Percentiles rank a stretch among this genome's conserved stretches.
Conservation (phyloP, 2,797 vertebrate genomes). For the Myotis myotis region DNA sequence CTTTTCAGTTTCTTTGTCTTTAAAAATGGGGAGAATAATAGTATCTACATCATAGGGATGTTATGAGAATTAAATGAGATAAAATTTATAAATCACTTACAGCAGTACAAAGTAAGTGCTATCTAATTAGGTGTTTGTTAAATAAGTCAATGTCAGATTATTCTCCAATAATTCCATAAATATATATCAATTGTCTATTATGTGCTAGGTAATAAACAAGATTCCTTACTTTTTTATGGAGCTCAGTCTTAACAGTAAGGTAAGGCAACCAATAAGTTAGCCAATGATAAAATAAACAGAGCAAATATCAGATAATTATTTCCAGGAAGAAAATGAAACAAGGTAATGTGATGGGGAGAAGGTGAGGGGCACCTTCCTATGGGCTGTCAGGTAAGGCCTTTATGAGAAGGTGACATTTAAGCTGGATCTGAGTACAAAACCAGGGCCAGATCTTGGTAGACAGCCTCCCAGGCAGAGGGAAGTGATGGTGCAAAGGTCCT, state of each 20-base stretch:
- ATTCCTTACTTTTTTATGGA: neutral
- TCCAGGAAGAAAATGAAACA: neutral
- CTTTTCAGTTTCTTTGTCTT: slow-evolving; percentile 26
- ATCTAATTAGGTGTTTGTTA: neutral
- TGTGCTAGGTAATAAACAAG: neutral
- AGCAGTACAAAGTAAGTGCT: neutral
- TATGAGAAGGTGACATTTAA: neutral
- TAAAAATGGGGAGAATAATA: slow-evolving; percentile 6
- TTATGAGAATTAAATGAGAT: slow-evolving; percentile 35
- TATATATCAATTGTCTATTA: neutral
- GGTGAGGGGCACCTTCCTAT: neutral
- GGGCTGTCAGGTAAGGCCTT: neutral
- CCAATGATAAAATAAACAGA: slow-evolving; percentile 23
- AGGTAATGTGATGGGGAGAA: neutral
- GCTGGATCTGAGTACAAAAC: neutral
- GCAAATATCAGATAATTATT: neutral
- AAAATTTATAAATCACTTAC: slow-evolving; percentile 13
- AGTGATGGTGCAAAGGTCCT: neutral
- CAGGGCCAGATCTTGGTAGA: neutral
- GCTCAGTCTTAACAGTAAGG: neutral
- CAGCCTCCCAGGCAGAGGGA: neutral
- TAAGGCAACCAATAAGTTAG: neutral
- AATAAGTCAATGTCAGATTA: neutral
- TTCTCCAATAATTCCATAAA: slow-evolving; percentile 9
- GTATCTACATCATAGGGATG: neutral